Conservation (phyloP, 2,113 vertebrate genomes). For the Glaucidium brasilianum region DNA sequence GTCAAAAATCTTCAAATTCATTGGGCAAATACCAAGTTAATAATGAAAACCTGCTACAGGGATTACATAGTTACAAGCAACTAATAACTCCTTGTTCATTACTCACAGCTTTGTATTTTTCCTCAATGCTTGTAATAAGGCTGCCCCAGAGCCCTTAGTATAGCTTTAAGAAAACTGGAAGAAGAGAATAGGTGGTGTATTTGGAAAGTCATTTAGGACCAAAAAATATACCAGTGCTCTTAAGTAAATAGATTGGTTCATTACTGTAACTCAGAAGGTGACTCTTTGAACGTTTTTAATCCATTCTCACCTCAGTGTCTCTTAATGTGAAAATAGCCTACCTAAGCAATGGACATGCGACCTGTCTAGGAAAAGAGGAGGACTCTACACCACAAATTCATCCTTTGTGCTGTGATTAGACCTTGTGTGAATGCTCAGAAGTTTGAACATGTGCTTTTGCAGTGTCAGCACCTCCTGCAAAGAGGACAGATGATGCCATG, state of each 20-base stretch:
- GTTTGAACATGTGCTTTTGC: neutral
- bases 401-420: neutral
- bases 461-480: neutral
- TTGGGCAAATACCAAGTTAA: neutral
- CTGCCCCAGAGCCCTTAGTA: neutral
- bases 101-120: neutral
- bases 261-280: neutral
- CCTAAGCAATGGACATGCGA: neutral
- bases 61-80: neutral
- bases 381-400: neutral
- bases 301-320: neutral
- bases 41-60: neutral
- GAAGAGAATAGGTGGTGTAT: neutral
- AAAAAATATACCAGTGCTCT: neutral
- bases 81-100: neutral
- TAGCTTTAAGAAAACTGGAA: neutral
- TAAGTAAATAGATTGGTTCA: neutral
- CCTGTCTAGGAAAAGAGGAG: neutral
- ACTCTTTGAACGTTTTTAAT: neutral
- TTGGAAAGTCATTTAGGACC: neutral
- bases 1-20: neutral
- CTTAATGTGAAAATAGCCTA: neutral
- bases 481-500: rapidly evolving
- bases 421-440: neutral
- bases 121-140: neutral